Evolutionary conservation across 2,797 vertebrate species (phyloP).

Genomic region (Enteromius anoplus): DNA sequence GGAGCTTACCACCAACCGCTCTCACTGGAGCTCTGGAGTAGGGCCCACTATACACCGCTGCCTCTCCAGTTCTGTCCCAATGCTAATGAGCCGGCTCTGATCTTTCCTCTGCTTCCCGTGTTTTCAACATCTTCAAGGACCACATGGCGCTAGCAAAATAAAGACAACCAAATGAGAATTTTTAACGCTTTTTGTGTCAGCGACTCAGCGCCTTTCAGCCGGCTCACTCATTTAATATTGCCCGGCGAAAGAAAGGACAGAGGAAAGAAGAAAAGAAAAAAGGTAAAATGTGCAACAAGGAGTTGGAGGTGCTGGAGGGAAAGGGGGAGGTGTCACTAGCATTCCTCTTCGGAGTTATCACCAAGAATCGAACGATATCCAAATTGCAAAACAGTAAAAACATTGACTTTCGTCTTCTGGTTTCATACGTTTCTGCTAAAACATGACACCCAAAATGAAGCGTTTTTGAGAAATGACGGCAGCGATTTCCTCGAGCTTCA

Average conservation of each 20-base stretch:
- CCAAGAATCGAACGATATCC: constrained; percentile 37
- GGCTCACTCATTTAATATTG: constrained; percentile 88
- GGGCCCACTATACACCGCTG: constrained; percentile 89
- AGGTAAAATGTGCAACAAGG: constrained; percentile 68
- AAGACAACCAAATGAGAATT: constrained; percentile 99
- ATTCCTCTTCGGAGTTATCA: constrained; percentile 37
- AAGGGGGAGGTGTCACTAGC: constrained; percentile 40
- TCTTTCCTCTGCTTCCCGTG: constrained; percentile 97
- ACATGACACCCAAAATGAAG: background rate
- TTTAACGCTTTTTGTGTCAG: constrained; percentile 91
- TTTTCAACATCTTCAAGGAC: constrained; percentile 99
- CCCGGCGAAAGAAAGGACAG: constrained; percentile 80
- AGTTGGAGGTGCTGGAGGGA: constrained; percentile 60
- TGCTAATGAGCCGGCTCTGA: constrained; percentile 98
- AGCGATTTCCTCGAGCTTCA: constrained; percentile 66
- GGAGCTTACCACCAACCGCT: constrained; percentile 90
- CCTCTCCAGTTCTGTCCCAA: constrained; percentile 96
- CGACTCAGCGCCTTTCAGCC: constrained; percentile 85
- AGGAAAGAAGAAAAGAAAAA: constrained; percentile 54
- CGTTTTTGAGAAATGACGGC: background rate
- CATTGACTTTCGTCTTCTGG: background rate
- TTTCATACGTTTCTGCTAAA: background rate
- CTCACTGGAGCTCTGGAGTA: constrained; percentile 71
- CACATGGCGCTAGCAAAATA: constrained; percentile 98
- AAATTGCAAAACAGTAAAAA: constrained; percentile 4